phyloP scores from a whole-genome alignment of 2,113 vertebrate genomes.

The Atrichornis clamosus region DNA sequence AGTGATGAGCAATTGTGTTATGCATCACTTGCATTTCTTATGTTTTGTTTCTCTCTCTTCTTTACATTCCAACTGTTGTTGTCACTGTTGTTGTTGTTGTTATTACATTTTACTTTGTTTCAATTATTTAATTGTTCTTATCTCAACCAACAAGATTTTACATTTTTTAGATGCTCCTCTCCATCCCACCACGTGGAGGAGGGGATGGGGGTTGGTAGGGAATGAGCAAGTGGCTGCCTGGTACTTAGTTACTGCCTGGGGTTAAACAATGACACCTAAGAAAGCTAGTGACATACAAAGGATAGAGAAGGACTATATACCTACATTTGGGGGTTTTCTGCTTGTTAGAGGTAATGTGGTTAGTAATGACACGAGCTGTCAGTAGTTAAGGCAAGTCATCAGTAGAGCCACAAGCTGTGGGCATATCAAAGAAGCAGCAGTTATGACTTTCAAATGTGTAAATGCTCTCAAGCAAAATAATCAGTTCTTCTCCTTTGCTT shows the following conservation, averaged over 20 bases:
- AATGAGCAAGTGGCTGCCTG: background rate
- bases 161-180: background rate
- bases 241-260: background rate
- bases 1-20: accelerated
- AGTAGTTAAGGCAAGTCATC: background rate
- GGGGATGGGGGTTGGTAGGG: no score
- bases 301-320: background rate
- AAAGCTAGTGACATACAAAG: background rate
- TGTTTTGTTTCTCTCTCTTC: background rate
- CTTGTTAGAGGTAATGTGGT: background rate
- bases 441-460: background rate
- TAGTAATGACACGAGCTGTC: background rate
- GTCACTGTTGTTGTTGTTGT: accelerated
- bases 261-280: background rate
- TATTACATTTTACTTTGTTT: background rate
- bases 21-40: background rate
- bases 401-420: background rate
- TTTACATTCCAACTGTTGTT: background rate
- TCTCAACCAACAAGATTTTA: background rate
- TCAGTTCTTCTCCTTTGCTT: background rate
- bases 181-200: background rate
- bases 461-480: background rate
- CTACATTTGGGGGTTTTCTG: background rate
- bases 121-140: background rate
- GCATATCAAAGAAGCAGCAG: background rate